Evolutionary conservation across 92 coral and sea anemone genomes (phyloP).

Genomic region (Paramuricea clavata): DNA sequence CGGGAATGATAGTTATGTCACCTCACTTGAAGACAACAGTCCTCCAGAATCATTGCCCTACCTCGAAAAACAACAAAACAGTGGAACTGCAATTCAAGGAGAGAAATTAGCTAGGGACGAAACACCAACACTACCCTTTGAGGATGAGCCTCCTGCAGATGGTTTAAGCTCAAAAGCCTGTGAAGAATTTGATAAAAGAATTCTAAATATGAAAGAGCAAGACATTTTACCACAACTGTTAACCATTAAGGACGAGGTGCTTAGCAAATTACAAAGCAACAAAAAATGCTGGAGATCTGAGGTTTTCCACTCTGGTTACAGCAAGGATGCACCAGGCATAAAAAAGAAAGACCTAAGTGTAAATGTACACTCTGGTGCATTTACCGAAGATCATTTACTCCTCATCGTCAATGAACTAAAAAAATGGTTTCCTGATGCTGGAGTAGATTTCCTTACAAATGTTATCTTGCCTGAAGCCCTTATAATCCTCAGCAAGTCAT

Average conservation of each 20-base stretch:
- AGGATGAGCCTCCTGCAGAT: neutral
- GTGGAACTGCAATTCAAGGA: too few species aligned
- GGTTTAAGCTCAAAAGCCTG: neutral
- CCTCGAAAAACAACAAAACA: too few species aligned
- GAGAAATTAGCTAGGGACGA: neutral
- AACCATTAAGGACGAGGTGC: neutral
- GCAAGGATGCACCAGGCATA: neutral
- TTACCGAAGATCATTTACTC: neutral
- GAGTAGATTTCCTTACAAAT: slow-evolving; percentile 2
- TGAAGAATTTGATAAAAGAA: slow-evolving; percentile 4
- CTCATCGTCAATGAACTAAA: slow-evolving; percentile 5
- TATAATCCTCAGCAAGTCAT: neutral
- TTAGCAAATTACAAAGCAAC: neutral
- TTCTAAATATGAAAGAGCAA: neutral
- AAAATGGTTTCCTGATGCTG: neutral
- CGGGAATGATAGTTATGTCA: too few species aligned
- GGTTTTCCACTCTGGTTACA: neutral
- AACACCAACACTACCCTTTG: neutral
- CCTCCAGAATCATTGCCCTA: too few species aligned
- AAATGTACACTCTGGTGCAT: slow-evolving; percentile 13
- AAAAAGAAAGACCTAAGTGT: neutral
- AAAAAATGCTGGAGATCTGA: slow-evolving; percentile 2
- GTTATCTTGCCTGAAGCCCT: slow-evolving; percentile 35
- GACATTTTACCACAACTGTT: slow-evolving; percentile 3
- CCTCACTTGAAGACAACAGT: too few species aligned